phyloP scores from a whole-genome alignment of 2,888 invertebrate genomes.

The Cheilosia vernalis region DNA sequence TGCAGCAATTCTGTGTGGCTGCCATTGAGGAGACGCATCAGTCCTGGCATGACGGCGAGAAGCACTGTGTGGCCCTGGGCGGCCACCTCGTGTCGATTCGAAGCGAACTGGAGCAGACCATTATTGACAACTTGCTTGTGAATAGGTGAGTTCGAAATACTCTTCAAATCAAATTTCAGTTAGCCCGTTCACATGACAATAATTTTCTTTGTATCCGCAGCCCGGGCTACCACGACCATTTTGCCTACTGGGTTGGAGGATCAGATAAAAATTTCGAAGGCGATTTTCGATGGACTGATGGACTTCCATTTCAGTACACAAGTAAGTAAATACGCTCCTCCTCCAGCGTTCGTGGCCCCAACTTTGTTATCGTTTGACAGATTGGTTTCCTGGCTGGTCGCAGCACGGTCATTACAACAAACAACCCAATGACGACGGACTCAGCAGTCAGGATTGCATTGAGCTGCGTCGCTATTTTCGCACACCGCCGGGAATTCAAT shows the following conservation, averaged over 20 bases:
- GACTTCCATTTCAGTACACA: slow-evolving; percentile 88
- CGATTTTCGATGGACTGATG: slow-evolving; percentile 92
- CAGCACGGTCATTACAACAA: slow-evolving; percentile 87
- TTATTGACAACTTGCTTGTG: slow-evolving; percentile 87
- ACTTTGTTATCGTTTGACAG: slow-evolving; percentile 83
- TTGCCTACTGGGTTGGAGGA: slow-evolving; percentile 92
- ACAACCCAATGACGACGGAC: slow-evolving; percentile 93
- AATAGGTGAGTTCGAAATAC: slow-evolving; percentile 85
- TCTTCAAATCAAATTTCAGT: background rate
- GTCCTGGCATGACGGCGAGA: slow-evolving; percentile 88
- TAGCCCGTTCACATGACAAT: background rate
- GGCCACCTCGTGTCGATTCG: slow-evolving; percentile 89
- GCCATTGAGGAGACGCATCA: slow-evolving; percentile 85
- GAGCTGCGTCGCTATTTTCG: slow-evolving; percentile 89
- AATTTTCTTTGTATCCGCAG: slow-evolving; percentile 81
- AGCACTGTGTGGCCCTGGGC: slow-evolving; percentile 86
- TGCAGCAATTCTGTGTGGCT: slow-evolving; percentile 87
- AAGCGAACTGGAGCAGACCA: slow-evolving; percentile 86
- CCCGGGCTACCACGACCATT: slow-evolving; percentile 87
- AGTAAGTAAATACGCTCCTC: slow-evolving; percentile 85
- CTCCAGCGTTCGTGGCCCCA: background rate
- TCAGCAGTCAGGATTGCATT: slow-evolving; percentile 92
- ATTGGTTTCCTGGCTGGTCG: slow-evolving; percentile 93
- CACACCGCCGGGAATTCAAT: slow-evolving; percentile 83
- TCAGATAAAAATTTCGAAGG: slow-evolving; percentile 90